Evolutionary conservation across 2,797 vertebrate species (phyloP).

Genomic region (Miichthys miiuy): DNA sequence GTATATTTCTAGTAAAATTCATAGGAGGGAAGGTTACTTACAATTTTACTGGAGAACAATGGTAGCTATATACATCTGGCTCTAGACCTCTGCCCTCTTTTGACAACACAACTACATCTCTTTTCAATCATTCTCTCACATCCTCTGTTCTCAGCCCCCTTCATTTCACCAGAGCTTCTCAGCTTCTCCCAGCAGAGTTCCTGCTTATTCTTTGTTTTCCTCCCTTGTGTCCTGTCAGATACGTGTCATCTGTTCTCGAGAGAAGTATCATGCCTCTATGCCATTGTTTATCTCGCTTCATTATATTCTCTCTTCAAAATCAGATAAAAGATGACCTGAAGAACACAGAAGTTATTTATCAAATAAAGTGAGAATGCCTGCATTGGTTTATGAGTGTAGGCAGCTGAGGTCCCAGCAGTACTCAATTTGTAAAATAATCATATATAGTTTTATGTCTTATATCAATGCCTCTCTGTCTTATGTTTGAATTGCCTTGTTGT

Average conservation of each 20-base stretch:
- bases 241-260: conserved; percentile 12
- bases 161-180: conserved; percentile 23
- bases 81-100: conserved; percentile 15
- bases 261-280: conserved; percentile 17
- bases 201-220: conserved; percentile 11
- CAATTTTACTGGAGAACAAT: background rate
- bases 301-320: conserved; percentile 24
- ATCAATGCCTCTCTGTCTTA: background rate
- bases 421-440: conserved; percentile 20
- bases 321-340: conserved; percentile 44
- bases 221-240: conserved; percentile 24
- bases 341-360: conserved; percentile 18
- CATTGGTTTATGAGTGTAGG: conserved; percentile 8
- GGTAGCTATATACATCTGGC: background rate
- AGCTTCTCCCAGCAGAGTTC: background rate
- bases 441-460: background rate
- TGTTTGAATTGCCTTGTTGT: conserved; percentile 10
- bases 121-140: conserved; percentile 14
- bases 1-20: background rate
- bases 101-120: conserved; percentile 8
- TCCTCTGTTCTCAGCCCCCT: background rate
- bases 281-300: conserved; percentile 34
- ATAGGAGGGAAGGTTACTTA: background rate
- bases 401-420: conserved; percentile 6
- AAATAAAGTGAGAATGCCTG: conserved; percentile 24